Conservation (phyloP, 2,797 vertebrate species). For the Enteromius viviparus region DNA sequence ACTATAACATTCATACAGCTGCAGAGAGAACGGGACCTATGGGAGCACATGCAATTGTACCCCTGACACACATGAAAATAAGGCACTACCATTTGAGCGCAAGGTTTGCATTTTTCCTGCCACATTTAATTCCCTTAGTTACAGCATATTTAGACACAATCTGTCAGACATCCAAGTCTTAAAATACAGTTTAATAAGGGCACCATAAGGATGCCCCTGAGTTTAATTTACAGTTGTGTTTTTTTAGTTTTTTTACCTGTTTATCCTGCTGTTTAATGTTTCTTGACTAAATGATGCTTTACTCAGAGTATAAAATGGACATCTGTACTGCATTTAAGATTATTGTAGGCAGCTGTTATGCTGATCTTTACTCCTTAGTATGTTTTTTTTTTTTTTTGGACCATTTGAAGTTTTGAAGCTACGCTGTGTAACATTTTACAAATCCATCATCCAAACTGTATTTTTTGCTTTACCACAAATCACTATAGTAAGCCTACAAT, state of each 20-base stretch:
- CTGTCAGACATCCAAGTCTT: neutral
- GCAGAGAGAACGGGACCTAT: conserved; percentile 4
- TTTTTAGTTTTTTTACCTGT: neutral
- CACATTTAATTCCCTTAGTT: conserved; percentile 17
- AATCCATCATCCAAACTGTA: neutral
- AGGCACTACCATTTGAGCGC: neutral
- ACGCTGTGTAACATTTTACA: neutral
- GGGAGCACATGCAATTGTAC: conserved; percentile 12
- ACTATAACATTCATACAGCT: conserved; percentile 7
- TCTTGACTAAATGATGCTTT: neutral
- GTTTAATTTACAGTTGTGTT: conserved; percentile 21
- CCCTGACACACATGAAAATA: conserved; percentile 20
- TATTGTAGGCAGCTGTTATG: neutral
- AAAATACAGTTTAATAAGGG: conserved; percentile 13
- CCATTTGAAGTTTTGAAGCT: neutral
- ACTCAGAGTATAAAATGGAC: neutral
- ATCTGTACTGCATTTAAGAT: neutral
- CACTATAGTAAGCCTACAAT: neutral
- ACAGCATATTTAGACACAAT: neutral
- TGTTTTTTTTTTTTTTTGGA: neutral
- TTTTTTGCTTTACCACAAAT: neutral
- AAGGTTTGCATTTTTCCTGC: conserved; percentile 12
- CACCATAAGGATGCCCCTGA: neutral
- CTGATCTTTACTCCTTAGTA: neutral
- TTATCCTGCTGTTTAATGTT: neutral